phyloP scores from a whole-genome alignment of 1,140 invertebrate genomes.

The Trichonephila clavipes region DNA sequence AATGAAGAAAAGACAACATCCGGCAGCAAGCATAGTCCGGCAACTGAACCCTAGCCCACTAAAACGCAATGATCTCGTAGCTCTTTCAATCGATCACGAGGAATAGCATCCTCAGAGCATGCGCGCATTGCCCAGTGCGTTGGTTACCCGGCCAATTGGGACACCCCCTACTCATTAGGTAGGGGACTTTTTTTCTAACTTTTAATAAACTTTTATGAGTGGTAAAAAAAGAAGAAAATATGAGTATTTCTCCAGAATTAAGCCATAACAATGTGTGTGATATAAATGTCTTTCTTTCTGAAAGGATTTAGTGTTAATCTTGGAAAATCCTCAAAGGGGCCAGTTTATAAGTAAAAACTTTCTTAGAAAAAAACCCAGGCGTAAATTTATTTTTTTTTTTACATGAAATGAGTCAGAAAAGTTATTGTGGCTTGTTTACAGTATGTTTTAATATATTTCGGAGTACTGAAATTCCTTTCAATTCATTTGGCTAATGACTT shows the following conservation, averaged over 20 bases:
- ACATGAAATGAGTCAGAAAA: too few relatives aligned
- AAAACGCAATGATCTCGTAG: constrained; percentile 73
- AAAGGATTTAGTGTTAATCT: not conserved
- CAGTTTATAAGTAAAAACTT: constrained; percentile 1
- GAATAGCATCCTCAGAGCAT: constrained; percentile 53
- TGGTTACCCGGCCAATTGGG: constrained; percentile 54
- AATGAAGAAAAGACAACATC: constrained; percentile 53
- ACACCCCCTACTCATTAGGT: constrained; percentile 51
- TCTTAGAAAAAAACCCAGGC: not conserved
- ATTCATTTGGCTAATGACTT: too few relatives aligned
- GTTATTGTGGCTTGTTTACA: too few relatives aligned
- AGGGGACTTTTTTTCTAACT: constrained; percentile 29
- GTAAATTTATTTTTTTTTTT: too few relatives aligned
- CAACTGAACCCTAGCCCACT: constrained; percentile 70
- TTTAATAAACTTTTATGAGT: constrained; percentile 62
- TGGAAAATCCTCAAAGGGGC: not conserved
- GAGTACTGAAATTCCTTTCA: too few relatives aligned
- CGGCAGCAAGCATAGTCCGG: constrained; percentile 59
- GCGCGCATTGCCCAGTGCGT: constrained; percentile 31
- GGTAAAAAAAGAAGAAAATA: not conserved
- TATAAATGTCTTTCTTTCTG: not conserved
- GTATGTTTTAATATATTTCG: too few relatives aligned
- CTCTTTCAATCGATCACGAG: constrained; percentile 68
- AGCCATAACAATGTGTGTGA: not conserved
- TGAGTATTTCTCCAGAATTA: not conserved